Base-by-base conservation (phyloP, 2,113 vertebrate species). In the Rhadina sibilatrix region DNA sequence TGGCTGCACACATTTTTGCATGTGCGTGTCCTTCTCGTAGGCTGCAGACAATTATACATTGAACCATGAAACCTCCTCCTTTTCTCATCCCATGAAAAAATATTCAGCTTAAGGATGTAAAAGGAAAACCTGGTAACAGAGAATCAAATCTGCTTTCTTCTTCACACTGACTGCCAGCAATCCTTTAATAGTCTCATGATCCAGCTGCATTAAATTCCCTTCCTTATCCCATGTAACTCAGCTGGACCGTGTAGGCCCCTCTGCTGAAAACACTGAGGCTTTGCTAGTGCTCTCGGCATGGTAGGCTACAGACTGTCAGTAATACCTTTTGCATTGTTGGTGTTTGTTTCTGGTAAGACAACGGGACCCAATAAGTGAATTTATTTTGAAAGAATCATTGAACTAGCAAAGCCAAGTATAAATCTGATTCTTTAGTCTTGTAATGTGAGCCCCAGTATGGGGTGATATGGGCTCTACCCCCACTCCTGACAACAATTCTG, bases 201-300 rank as follows among this genome's bases (percentile, higher is more conserved):
- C 31, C 40, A 63, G 13, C 4, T 65, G 53, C 49, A 50, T 28
- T 37, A 61, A 85, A 53, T 75, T 49, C 8, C 10, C 11, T 76
- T 89, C 37, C 20, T 46, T 72, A 35, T n/a, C 7, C 57, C 27
- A 17, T 37, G 17, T 46, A 50, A 76, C 15, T 87, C 57, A 71
- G 3, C 12, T 87, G 28, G 21, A 40, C 49, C 2, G 0, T 38
- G 35, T 18, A 4, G 8, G 3, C 38, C 6, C 12, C 42, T 59
- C 44, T 33, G 25, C 16, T 66, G 71, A 57, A 38, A 63, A 40
- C 38, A 16, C 13, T 19, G 49, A 89, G n/a, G 4, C 7, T 79
- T 75, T 79, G 16, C 28, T 57, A 21, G 56, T 21, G 27, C 24
- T 71, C 1, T 16, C 38, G 28, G 14, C 21, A 47, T 40, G 25